Conservation (phyloP, 2,113 vertebrate species). For the Colossoma macropomum region DNA sequence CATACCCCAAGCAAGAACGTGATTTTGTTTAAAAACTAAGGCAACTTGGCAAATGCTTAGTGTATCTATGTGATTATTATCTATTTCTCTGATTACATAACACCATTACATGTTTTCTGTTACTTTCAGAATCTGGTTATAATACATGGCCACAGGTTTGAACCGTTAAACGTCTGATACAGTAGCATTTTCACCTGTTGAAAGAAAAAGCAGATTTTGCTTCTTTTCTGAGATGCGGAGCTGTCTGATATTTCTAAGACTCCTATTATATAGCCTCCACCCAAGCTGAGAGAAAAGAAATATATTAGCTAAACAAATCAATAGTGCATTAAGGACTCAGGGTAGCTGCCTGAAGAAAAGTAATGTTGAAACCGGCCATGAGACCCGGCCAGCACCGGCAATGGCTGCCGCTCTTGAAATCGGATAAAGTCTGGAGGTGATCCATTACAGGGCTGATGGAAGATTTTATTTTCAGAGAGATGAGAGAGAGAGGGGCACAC, state of each 20-base stretch:
- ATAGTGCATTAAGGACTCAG: conserved; percentile 67
- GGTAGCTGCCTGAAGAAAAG: conserved; percentile 62
- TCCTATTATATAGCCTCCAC: conserved; percentile 22
- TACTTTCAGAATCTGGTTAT: background rate
- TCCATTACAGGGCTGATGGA: conserved; percentile 64
- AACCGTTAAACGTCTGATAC: background rate
- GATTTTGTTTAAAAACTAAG: no score
- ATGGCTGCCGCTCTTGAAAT: conserved; percentile 53
- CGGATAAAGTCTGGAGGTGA: conserved; percentile 58
- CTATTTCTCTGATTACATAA: no score
- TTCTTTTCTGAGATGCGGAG: conserved; percentile 42
- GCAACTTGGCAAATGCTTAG: no score
- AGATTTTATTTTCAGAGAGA: conserved; percentile 64
- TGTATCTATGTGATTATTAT: no score
- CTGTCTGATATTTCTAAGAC: conserved; percentile 27
- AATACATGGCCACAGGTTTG: background rate
- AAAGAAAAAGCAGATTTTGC: background rate
- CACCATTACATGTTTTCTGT: background rate
- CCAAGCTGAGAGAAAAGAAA: conserved; percentile 51
- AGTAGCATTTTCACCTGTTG: background rate
- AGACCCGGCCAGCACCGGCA: conserved; percentile 43
- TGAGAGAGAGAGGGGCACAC: conserved; percentile 46
- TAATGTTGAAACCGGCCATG: conserved; percentile 52
- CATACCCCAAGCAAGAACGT: no score
- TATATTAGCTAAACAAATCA: conserved; percentile 75